These are phyloP conservation scores for Vandiemenella viatica DNA, from an alignment of 2,888 invertebrate genomes.

Conservation along the genomic window DNA sequence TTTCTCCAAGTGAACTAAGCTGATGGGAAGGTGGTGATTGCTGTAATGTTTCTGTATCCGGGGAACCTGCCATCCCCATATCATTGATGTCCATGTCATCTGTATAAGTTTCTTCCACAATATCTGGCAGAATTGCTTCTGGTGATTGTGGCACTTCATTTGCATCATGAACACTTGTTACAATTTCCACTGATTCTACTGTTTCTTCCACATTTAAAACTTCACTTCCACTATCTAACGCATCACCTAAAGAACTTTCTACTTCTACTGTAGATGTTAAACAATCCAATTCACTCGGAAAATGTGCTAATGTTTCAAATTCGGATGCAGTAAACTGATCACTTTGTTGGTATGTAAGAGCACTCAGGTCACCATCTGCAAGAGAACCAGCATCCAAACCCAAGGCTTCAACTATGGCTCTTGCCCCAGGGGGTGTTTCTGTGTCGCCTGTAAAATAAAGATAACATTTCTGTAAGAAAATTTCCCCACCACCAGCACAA, in stretches of 20 bases:
- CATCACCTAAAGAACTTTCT: conserved; percentile 9
- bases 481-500: too few relatives aligned
- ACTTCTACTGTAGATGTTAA: conserved; percentile 20
- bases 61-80: conserved; percentile 4
- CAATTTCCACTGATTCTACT: conserved; percentile 13
- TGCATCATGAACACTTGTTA: conserved; percentile 6
- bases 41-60: conserved; percentile 2
- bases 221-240: conserved; percentile 8
- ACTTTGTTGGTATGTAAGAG: conserved; percentile 21
- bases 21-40: conserved; percentile 1
- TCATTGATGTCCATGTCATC: conserved; percentile 7
- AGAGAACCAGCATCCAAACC: conserved; percentile 23
- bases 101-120: conserved; percentile 8
- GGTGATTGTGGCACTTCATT: conserved; percentile 4
- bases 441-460: conserved; percentile 8
- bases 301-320: conserved; percentile 30
- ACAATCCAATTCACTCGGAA: conserved; percentile 31
- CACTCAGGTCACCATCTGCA: conserved; percentile 25
- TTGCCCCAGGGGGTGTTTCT: conserved; percentile 16
- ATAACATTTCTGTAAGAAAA: too few relatives aligned
- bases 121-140: conserved; percentile 14
- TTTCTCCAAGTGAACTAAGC: conserved; percentile 1
- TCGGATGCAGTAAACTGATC: conserved; percentile 24
- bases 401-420: conserved; percentile 25
- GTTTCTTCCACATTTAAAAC: conserved; percentile 8